Base-by-base conservation (phyloP, 2,888 invertebrate genomes). In the Heliconius aoede region DNA sequence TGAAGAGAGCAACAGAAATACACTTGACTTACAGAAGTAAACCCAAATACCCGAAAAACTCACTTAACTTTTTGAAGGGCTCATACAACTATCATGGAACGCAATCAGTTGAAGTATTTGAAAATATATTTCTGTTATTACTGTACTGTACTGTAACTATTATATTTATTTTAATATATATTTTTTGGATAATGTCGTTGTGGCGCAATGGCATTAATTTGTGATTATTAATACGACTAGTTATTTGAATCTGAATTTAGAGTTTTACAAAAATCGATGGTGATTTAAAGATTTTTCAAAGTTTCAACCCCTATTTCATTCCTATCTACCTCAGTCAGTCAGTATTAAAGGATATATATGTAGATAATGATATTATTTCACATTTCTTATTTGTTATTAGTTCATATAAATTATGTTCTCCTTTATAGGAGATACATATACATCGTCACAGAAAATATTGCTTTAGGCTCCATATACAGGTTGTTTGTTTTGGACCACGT, bases 381-480 rank as follows among this genome's bases (percentile, higher is more conserved):
- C 40, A 65, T 65, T 40, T 36, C 8, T 65, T 24, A 15, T 65
- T 36, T 3, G 3, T 8, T 24, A 36, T 9, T 36, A 0, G 51
- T 51, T 13, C 21, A 13, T n/a, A 21, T n/a, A n/a, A 24, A 55
- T 55, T 51, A 55, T 55, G 55, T 30, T 55, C 8, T 55, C n/a
- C 3, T 36, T 18, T 24, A 40, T 26, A 60, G n/a, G n/a, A n/a
- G n/a, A n/a, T n/a, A n/a, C n/a, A n/a, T n/a, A n/a, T n/a, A 36
- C 26, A 61, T 21, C 61, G n/a, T 28, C 30, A 62, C 26, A 55
- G 46, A 28, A 32, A 73, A 69, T 74, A 30, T 78, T 79, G 64
- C 69, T 73, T 74, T 73, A 72, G 76, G 78, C 74, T 67, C 51
- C 72, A 36, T n/a, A 68, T 76, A 71, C 51, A 67, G 28, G 21